Evolutionary conservation across 2,888 invertebrate genomes (phyloP), one percentile per base, ranked within the genome.

Genomic region (Leucozona laternaria): DNA sequence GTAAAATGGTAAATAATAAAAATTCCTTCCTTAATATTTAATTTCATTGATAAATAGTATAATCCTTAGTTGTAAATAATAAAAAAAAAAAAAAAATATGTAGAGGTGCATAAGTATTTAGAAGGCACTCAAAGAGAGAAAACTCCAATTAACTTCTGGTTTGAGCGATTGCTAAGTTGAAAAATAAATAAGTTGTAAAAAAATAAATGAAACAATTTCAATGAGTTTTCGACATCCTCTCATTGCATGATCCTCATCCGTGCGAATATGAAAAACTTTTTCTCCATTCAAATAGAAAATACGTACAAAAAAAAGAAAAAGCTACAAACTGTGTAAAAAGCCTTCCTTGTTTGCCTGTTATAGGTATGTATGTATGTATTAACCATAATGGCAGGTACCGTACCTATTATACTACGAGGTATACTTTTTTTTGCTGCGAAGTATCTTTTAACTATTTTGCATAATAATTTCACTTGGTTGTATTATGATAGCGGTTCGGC

Each of bases 361-460:
- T n/a, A n/a, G n/a, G n/a, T n/a, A n/a, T n/a, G n/a, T n/a, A n/a
- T n/a, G n/a, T n/a, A 34, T 15, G 6, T 22, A 37, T 40, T 15
- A 60, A 60, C 60, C 34, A n/a, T 62, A 43, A 62, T 28, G 28
- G 7, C n/a, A 62, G 48, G 48, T 48, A 48, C 4, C 15, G 4
- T 53, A 37, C 13, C 4, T 10, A 17, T 5, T n/a, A n/a, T n/a
- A n/a, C n/a, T n/a, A 13, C 13, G 6, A 28, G 53, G 53, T n/a
- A 40, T 40, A 60, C 22, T 45, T 45, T 25, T 43, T 60, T 48
- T n/a, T 73, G 57, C 45, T 13, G 25, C 48, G 58, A 55, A 64
- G 45, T 28, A 64, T 62, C 37, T 81, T 55, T 64, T 71, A 66
- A 76, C 76, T 79, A 71, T 75, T 84, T 84, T 84, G 76, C 79